Evolutionary conservation across 2,797 vertebrate species (phyloP).

Genomic region (Ispidina picta): DNA sequence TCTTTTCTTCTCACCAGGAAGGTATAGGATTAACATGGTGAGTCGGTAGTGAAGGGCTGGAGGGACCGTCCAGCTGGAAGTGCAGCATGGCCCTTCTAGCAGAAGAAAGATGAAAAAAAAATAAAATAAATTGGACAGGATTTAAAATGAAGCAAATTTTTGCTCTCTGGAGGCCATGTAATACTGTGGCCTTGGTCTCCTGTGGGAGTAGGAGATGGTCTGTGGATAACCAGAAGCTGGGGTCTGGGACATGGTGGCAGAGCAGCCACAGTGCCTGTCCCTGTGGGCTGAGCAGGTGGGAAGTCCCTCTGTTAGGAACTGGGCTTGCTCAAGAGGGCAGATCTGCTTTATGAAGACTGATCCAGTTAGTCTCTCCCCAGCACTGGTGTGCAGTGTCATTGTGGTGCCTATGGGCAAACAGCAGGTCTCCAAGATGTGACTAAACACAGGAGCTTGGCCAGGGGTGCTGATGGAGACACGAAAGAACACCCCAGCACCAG

Average conservation of each 20-base stretch:
- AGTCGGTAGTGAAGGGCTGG: not conserved
- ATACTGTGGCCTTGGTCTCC: not conserved
- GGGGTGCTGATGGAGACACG: not conserved
- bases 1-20: not conserved
- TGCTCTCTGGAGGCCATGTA: not conserved
- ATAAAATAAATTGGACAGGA: not conserved
- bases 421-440: not conserved
- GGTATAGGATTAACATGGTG: not conserved
- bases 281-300: not conserved
- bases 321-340: not conserved
- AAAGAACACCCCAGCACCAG: not conserved
- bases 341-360: not conserved
- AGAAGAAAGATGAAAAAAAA: not conserved
- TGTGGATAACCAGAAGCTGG: not conserved
- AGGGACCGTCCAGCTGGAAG: not conserved
- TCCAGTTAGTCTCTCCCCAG: not conserved
- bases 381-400: not conserved
- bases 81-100: not conserved
- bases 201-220: not conserved
- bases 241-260: not conserved
- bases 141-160: not conserved
- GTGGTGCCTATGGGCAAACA: fast-evolving
- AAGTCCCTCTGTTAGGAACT: not conserved
- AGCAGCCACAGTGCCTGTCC: fast-evolving
- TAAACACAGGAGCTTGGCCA: not conserved